phyloP scores from a whole-genome alignment of 2,888 invertebrate species.

The Alcis repandata region DNA sequence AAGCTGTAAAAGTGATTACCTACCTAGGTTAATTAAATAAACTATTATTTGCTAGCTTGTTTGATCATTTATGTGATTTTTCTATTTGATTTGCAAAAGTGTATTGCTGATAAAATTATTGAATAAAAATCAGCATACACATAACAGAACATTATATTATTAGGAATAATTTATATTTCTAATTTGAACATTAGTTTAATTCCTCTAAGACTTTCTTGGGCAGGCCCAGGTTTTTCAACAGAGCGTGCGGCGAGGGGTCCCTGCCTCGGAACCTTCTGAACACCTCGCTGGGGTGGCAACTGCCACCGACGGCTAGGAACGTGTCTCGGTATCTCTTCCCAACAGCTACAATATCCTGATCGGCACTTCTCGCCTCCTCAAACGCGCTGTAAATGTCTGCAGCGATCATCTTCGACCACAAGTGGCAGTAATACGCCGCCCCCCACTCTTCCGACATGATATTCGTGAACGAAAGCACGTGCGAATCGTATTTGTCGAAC shows the following conservation, averaged over 20 bases:
- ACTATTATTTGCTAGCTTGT: neutral
- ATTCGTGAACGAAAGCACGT: constrained; percentile 94
- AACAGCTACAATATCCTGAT: constrained; percentile 84
- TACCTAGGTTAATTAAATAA: no score
- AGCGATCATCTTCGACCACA: constrained; percentile 96
- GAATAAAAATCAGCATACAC: constrained; percentile 36
- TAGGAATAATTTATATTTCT: constrained; percentile 62
- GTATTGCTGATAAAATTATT: neutral
- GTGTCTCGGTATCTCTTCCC: constrained; percentile 93
- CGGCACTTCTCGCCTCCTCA: constrained; percentile 87
- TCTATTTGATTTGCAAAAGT: no score
- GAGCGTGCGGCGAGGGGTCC: constrained; percentile 94
- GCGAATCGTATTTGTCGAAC: constrained; percentile 92
- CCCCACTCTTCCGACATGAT: constrained; percentile 94
- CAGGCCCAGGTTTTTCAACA: constrained; percentile 89
- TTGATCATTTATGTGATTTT: no score
- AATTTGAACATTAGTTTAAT: constrained; percentile 63
- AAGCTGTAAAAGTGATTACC: no score
- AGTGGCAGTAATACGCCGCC: constrained; percentile 93
- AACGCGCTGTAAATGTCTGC: constrained; percentile 96
- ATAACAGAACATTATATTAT: constrained; percentile 61
- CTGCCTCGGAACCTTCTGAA: constrained; percentile 96
- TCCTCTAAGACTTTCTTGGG: constrained; percentile 70
- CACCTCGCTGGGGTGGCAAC: constrained; percentile 92
- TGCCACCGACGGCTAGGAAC: constrained; percentile 93